These are phyloP conservation scores for Neocrepidodera transversa DNA, from an alignment of 2,888 invertebrate genomes.

Conservation along the genomic window DNA sequence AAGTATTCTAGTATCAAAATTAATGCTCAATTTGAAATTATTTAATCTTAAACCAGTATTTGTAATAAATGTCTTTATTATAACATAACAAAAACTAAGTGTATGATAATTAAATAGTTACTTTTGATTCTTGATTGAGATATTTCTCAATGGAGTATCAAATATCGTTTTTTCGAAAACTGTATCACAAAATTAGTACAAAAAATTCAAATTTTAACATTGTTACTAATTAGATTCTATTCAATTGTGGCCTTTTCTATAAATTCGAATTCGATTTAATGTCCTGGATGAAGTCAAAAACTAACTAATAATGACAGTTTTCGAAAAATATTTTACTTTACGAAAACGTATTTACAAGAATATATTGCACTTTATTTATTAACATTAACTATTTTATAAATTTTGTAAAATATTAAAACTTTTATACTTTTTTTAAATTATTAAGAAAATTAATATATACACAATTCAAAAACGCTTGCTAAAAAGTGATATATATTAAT, in stretches of 20 bases:
- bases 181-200: too few relatives aligned
- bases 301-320: too few relatives aligned
- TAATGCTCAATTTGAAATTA: slow-evolving; percentile 3
- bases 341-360: not conserved
- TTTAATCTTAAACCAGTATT: slow-evolving; percentile 1
- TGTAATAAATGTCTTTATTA: not conserved
- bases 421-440: slow-evolving; percentile 37
- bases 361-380: not conserved
- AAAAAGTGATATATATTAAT: slow-evolving; percentile 33
- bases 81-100: too few relatives aligned
- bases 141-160: too few relatives aligned
- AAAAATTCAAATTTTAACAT: too few relatives aligned
- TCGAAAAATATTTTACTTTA: not conserved
- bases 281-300: too few relatives aligned
- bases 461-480: slow-evolving; percentile 30
- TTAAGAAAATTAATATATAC: slow-evolving; percentile 28
- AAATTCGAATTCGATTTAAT: too few relatives aligned
- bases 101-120: not conserved
- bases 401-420: slow-evolving; percentile 24
- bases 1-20: slow-evolving; percentile 1
- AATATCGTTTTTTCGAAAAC: too few relatives aligned
- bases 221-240: too few relatives aligned
- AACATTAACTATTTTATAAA: slow-evolving; percentile 12
- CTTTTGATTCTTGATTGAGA: too few relatives aligned
- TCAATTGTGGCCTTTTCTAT: too few relatives aligned